These are phyloP conservation scores for Macrotus californicus DNA, from an alignment of 2,113 vertebrate genomes.

Conservation along the genomic window DNA sequence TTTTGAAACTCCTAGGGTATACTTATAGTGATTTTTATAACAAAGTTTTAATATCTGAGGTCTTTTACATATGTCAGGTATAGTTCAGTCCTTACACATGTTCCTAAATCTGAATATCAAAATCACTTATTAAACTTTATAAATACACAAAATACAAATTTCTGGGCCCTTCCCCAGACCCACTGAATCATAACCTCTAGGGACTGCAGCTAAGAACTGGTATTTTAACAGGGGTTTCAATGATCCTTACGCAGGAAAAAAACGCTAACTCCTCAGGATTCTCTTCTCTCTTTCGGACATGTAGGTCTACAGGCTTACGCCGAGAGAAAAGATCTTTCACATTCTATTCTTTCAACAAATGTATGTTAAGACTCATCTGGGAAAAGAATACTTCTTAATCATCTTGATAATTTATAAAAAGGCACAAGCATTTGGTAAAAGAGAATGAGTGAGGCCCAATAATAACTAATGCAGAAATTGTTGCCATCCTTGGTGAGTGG, in stretches of 20 bases:
- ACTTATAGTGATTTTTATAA: slow-evolving; percentile 31
- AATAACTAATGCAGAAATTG: neutral
- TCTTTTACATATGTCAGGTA: neutral
- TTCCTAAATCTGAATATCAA: slow-evolving; percentile 6
- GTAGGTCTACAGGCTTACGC: neutral
- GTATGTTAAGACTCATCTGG: neutral
- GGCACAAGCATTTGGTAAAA: slow-evolving; percentile 11
- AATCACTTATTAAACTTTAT: slow-evolving; percentile 29
- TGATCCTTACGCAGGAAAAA: neutral
- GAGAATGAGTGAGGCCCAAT: neutral
- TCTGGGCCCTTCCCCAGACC: neutral
- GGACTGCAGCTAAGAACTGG: neutral
- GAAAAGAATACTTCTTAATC: neutral
- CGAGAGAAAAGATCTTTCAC: neutral
- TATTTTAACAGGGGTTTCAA: slow-evolving; percentile 30
- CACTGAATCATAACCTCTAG: slow-evolving; percentile 12
- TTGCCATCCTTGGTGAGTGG: neutral
- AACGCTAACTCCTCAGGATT: neutral
- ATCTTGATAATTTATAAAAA: slow-evolving; percentile 15
- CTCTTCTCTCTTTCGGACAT: neutral
- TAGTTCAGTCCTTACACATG: neutral
- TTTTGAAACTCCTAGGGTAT: neutral
- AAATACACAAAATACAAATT: slow-evolving; percentile 16
- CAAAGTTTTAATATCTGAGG: neutral
- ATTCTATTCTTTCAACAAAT: neutral